Conservation (phyloP, 35 echinoderm and acorn worm species). For the Acanthaster planci region DNA sequence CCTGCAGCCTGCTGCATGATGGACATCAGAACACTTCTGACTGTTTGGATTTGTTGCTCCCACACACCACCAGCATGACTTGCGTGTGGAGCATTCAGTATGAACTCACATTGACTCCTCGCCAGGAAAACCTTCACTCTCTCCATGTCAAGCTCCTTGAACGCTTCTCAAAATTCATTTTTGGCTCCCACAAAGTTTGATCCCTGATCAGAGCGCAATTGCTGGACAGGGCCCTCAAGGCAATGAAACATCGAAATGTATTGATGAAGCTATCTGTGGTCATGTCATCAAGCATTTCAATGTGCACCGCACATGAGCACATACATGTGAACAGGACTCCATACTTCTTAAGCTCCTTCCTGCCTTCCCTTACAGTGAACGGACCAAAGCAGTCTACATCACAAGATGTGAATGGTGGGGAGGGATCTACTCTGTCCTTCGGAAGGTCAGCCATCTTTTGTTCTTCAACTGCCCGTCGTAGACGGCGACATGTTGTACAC, state of each 20-base stretch:
- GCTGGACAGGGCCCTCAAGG: slow-evolving; percentile 52
- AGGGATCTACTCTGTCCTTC: slow-evolving; percentile 42
- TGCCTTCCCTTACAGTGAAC: slow-evolving; percentile 56
- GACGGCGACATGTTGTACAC: slow-evolving; percentile 50
- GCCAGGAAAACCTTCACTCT: slow-evolving; percentile 56
- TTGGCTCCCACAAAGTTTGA: slow-evolving; percentile 68
- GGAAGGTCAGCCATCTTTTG: slow-evolving; percentile 77
- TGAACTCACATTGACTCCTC: slow-evolving; percentile 59
- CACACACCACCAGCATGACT: slow-evolving; percentile 66
- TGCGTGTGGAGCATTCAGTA: too few relatives aligned
- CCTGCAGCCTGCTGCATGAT: slow-evolving; percentile 37
- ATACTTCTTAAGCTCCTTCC: slow-evolving; percentile 59
- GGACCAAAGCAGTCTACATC: slow-evolving; percentile 73
- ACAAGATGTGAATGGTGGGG: slow-evolving; percentile 62
- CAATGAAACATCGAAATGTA: slow-evolving; percentile 43
- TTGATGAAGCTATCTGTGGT: slow-evolving; percentile 57
- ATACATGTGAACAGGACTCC: slow-evolving; percentile 67
- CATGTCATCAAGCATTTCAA: too few relatives aligned
- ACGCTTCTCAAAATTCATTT: slow-evolving; percentile 35
- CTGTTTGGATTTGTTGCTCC: slow-evolving; percentile 54
- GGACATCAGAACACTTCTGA: slow-evolving; percentile 37
- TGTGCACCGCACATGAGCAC: too few relatives aligned
- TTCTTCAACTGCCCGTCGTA: slow-evolving; percentile 20
- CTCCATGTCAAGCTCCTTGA: slow-evolving; percentile 36
- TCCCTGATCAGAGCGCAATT: slow-evolving; percentile 41